Base-by-base conservation (phyloP, 2,113 vertebrate species). In the Rhagologus leucostigma region DNA sequence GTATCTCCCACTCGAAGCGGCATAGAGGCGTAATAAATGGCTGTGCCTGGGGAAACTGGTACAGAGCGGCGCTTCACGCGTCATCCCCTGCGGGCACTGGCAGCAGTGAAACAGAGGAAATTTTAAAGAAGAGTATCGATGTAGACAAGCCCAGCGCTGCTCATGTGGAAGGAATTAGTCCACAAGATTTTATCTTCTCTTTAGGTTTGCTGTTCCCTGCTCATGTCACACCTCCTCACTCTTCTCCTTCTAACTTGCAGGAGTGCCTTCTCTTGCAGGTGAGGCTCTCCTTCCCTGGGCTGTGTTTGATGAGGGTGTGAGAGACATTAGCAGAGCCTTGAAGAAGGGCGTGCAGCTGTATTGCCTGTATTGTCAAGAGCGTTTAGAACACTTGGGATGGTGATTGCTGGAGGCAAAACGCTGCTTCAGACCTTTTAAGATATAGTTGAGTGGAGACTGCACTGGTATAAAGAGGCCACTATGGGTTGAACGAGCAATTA, bases 151-250 rank as follows among this genome's bases (percentile, higher is more conserved):
- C 60, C 67, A 80, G 53, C 0, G 0, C 84, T 85, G 57, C 75
- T 90, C 81, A 12, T 39, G 49, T 88, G 71, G 47, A 89, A 96
- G 78, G 60, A 95, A 85, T 56, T 68, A 64, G 33, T 97, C 91
- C 84, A 70, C 73, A 46, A 94, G 87, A 92, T 94, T 90, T 94
- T 85, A 76, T 90, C 87, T 60, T 67, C 35, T 84, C 10, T 92
- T 79, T n/a, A 80, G 47, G 22, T 90, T 87, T 90, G 76, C 57
- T 84, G 3, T 91, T 88, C 50, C 29, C 42, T 78, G 74, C 62
- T 63, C 7, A 1, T 9, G 16, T 80, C 76, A 35, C n/a, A 65
- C 23, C 49, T 82, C 62, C 52, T 95, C 29, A 5, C 33, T 91
- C 7, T 49, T 79, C 53, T 57, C 9, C 35, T 63, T 49, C 32